phyloP scores from a whole-genome alignment of 2,797 vertebrate genomes.

The Brachyalestes nurse region DNA sequence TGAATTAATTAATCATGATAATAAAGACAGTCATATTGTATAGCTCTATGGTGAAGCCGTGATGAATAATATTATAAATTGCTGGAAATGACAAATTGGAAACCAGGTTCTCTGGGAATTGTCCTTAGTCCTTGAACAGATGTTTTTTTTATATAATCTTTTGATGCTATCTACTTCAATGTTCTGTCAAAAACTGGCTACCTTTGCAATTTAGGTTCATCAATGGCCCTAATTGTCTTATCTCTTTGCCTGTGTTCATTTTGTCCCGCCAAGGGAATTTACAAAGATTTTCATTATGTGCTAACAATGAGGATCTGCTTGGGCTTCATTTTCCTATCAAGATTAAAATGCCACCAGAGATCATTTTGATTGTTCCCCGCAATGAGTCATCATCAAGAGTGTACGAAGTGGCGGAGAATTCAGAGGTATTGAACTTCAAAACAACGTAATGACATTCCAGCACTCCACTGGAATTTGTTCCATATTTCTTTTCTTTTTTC shows the following conservation, averaged over 20 bases:
- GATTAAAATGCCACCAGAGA: slow-evolving; percentile 53
- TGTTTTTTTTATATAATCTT: neutral
- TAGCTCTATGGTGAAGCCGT: no score
- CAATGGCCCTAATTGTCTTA: slow-evolving; percentile 44
- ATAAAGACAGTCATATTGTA: no score
- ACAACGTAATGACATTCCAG: slow-evolving; percentile 36
- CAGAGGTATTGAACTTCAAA: slow-evolving; percentile 30
- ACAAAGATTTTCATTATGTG: slow-evolving; percentile 46
- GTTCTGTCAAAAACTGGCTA: slow-evolving; percentile 11
- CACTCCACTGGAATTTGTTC: slow-evolving; percentile 6
- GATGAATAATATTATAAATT: no score
- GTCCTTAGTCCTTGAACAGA: neutral
- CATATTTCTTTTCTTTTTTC: neutral
- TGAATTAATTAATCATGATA: no score
- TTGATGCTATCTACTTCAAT: neutral
- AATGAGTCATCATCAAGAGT: slow-evolving; percentile 26
- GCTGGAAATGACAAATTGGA: no score
- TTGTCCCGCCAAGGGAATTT: slow-evolving; percentile 40
- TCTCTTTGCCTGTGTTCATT: slow-evolving; percentile 45
- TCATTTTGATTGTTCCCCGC: slow-evolving; percentile 47
- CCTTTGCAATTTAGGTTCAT: slow-evolving; percentile 23
- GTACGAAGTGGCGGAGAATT: slow-evolving; percentile 33
- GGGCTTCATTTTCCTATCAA: slow-evolving; percentile 55
- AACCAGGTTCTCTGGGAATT: no score
- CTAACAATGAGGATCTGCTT: slow-evolving; percentile 49